phyloP scores from a whole-genome alignment of 2,113 vertebrate species.

The Scolopax mira region DNA sequence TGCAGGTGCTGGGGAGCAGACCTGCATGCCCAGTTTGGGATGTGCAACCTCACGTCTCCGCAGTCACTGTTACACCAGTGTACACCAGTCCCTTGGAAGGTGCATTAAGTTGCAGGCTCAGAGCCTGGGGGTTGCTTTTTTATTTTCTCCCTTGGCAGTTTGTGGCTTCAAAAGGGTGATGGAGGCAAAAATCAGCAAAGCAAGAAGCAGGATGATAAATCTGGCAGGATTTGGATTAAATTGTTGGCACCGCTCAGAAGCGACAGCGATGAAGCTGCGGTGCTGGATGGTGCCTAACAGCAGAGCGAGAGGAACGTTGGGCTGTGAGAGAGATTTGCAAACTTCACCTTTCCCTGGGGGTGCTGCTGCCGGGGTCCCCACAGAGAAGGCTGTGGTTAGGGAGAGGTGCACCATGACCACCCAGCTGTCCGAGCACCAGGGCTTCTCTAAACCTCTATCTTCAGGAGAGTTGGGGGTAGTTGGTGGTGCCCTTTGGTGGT shows the following conservation, averaged over 20 bases:
- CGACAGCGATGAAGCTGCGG: background rate
- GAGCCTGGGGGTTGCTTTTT: background rate
- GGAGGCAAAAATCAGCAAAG: background rate
- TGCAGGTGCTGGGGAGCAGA: background rate
- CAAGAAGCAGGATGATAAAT: background rate
- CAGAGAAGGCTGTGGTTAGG: background rate
- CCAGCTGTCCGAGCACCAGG: accelerated
- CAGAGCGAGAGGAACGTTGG: background rate
- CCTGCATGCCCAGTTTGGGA: accelerated
- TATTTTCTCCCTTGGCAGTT: background rate
- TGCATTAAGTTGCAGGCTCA: background rate
- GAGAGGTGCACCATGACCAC: accelerated
- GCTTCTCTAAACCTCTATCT: background rate
- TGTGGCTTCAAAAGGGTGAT: background rate
- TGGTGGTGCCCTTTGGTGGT: accelerated
- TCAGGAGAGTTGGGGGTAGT: background rate
- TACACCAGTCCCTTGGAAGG: background rate
- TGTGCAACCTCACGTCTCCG: background rate
- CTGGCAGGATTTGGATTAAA: background rate
- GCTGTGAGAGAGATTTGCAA: background rate
- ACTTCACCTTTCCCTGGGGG: background rate
- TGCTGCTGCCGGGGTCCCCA: background rate
- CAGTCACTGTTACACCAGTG: background rate
- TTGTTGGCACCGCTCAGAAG: background rate
- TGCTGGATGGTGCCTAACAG: background rate